Conservation (phyloP, 2,888 invertebrate species). For the Isoperla grammatica region DNA sequence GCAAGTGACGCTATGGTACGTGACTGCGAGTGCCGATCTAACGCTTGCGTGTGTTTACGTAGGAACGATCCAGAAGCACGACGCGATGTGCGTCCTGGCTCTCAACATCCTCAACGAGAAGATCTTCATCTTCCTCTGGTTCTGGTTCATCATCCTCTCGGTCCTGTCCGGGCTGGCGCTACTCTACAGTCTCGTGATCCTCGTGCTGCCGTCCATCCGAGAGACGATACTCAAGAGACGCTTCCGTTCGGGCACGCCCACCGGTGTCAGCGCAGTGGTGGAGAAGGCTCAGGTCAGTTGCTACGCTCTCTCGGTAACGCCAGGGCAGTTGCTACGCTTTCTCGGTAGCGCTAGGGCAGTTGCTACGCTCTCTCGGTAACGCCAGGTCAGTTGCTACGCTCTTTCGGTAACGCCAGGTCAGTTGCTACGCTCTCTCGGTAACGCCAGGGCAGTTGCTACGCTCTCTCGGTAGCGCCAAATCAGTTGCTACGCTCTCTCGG, state of each 20-base stretch:
- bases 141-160: conserved; percentile 80
- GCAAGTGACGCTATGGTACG: too few species aligned
- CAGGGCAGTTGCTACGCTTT: too few species aligned
- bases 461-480: too few species aligned
- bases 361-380: too few species aligned
- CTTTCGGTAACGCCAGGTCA: too few species aligned
- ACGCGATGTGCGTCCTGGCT: conserved; percentile 81
- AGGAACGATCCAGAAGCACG: conserved; percentile 78
- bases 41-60: background rate
- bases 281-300: conserved; percentile 68
- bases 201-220: conserved; percentile 72
- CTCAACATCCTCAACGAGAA: conserved; percentile 89
- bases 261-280: conserved; percentile 68
- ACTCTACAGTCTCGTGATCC: conserved; percentile 71
- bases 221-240: conserved; percentile 74
- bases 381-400: too few species aligned
- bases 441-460: too few species aligned
- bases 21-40: too few species aligned
- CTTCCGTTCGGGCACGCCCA: conserved; percentile 70
- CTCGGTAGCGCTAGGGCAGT: too few species aligned
- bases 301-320: too few species aligned
- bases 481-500: too few species aligned
- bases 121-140: conserved; percentile 90
- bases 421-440: too few species aligned
- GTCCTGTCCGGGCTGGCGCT: conserved; percentile 71